Base-by-base conservation (phyloP, 2,113 vertebrate genomes). In the Ellobius talpinus region DNA sequence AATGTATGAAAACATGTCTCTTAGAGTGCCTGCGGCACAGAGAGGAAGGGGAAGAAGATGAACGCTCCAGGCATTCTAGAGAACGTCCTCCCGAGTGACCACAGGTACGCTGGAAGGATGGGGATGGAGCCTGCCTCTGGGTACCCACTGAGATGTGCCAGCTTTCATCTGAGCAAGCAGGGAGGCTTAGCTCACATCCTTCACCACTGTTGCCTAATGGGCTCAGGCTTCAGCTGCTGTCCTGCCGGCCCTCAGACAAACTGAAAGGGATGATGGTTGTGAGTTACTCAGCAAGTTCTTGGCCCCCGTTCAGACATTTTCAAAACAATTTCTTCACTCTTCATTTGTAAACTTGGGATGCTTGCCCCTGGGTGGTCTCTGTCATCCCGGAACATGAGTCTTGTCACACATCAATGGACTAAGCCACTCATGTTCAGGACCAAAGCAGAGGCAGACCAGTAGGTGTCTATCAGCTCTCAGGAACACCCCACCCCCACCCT, bases 181-280 rank as follows among this genome's bases (percentile, higher is more conserved):
- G 89, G 55, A 92, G 50, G 42, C 33, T 72, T 65, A 50, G 91
- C 42, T 78, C 84, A 39, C 45, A 81, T 58, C 55, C 77, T 89
- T 76, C 84, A 91, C 81, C 58, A 33, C 87, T 36, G 65, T 55
- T 45, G n/a, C 29, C 6, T 72, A 70, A 87, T 47, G 88, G 88
- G 47, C 84, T 97, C 91, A 81, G 84, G 63, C 88, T 88, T 91
- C 93, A 77, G 77, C 39, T 33, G 39, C 70, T 65, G 76, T 42
- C 79, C 50, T 58, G n/a, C 10, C 55, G 66, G 86, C 87, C 66
- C 92, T 68, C 96, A 88, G 92, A 61, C 89, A 96, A 94, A 78
- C 29, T 36, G 81, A 92, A 96, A 76, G 87, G 93, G 61, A 88
- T 58, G n/a, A 74, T 92, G 76, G 58, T 52, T 58, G 66, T 42